A percentile compares a stretch with the other conserved stretches of the same genome.
phyloP scores from a whole-genome alignment of 2,113 vertebrate species.

The Catharus bicknelli region DNA sequence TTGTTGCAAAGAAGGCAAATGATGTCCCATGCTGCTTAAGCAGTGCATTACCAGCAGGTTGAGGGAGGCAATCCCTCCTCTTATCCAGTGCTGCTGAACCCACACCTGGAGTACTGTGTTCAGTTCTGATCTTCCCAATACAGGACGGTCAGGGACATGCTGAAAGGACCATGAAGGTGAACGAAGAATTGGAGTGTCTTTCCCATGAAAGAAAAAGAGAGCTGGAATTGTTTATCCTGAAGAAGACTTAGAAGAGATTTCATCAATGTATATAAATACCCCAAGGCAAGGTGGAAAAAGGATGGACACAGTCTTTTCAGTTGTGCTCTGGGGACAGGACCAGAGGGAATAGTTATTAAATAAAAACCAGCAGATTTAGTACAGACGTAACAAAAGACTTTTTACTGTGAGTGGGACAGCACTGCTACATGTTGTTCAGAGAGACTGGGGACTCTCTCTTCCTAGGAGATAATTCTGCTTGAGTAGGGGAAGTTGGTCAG shows the following conservation, averaged over 20 bases:
- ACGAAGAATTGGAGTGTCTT: neutral
- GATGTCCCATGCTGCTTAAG: neutral
- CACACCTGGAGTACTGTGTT: neutral
- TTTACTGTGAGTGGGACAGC: neutral
- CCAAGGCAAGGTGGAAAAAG: neutral
- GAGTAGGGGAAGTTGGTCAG: neutral
- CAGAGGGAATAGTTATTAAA: neutral
- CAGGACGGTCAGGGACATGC: neutral
- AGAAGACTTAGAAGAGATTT: neutral
- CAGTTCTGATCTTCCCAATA: neutral
- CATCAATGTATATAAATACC: neutral
- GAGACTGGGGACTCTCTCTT: neutral
- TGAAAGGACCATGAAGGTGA: neutral
- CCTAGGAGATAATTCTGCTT: neutral
- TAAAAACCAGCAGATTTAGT: neutral
- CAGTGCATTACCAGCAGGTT: rapidly evolving
- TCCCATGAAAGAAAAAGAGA: neutral
- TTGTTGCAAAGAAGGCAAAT: neutral
- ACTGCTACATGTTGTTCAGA: neutral
- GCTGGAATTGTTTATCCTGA: neutral
- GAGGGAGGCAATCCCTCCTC: neutral
- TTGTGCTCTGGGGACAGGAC: neutral
- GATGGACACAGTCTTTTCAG: neutral
- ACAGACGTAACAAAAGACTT: neutral
- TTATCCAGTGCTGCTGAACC: neutral